A percentile compares a stretch with the other conserved stretches of the same genome.
Evolutionary conservation across 1,140 invertebrate species (phyloP).

Genomic region (Eciton burchellii): DNA sequence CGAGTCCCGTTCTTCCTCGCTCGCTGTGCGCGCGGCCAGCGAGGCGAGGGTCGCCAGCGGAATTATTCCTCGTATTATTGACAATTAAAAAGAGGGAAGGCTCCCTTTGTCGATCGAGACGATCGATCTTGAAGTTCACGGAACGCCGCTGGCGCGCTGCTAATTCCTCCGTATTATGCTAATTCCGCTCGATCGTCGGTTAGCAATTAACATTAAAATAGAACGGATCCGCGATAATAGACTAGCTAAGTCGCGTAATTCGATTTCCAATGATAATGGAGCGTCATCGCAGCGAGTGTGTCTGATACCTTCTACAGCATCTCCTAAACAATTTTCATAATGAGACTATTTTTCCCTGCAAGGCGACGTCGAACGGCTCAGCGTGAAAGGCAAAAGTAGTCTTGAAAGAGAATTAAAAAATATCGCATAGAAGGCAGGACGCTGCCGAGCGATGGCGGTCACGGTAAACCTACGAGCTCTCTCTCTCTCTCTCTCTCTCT

Average conservation of each 20-base stretch:
- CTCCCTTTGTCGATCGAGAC: constrained; percentile 26
- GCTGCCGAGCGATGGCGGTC: background rate
- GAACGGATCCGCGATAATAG: background rate
- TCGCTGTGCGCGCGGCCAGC: background rate
- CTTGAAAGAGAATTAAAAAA: background rate
- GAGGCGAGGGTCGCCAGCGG: background rate
- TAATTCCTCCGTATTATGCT: constrained; percentile 1
- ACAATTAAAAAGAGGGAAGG: constrained; percentile 17
- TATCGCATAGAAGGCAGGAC: background rate
- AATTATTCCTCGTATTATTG: constrained; percentile 41
- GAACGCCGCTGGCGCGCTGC: background rate
- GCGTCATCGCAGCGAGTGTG: background rate
- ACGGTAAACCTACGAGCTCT: background rate
- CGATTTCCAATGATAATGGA: background rate
- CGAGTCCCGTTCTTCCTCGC: constrained; percentile 31
- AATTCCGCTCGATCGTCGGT: no score
- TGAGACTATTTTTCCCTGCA: background rate
- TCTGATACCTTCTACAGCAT: background rate
- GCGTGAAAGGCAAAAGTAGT: background rate
- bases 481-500: background rate
- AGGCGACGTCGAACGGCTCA: background rate
- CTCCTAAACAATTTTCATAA: background rate
- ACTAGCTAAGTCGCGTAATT: background rate
- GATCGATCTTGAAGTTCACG: constrained; percentile 20
- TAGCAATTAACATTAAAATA: constrained; percentile 15